Percentiles rank a stretch among this genome's conserved stretches.
Conservation (phyloP, 2,888 invertebrate genomes). For the Agonopterix subpropinquella region DNA sequence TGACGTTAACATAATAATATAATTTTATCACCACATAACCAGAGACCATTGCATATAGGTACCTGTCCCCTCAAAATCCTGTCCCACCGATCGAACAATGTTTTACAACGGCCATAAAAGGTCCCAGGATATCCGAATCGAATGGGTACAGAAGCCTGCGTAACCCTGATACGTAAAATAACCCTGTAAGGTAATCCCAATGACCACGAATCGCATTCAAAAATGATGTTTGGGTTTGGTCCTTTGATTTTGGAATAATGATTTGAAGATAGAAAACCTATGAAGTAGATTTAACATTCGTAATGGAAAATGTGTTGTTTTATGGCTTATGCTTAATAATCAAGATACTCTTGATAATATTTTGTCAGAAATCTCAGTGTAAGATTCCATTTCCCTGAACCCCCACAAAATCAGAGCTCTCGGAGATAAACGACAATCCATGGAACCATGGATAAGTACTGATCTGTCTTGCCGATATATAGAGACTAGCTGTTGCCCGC, state of each 20-base stretch:
- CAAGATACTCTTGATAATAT: no score
- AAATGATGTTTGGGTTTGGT: constrained; percentile 19
- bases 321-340: no score
- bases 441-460: no score
- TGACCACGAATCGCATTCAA: constrained; percentile 28
- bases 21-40: background rate
- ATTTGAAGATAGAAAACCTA: background rate
- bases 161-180: constrained; percentile 29
- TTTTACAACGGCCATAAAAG: constrained; percentile 48
- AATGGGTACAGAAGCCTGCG: constrained; percentile 31
- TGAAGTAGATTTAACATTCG: no score
- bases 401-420: no score
- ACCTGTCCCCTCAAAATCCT: constrained; percentile 16
- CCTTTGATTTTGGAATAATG: constrained; percentile 15
- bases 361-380: no score
- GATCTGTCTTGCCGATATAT: no score
- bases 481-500: no score
- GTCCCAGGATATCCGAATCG: constrained; percentile 29
- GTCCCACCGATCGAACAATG: constrained; percentile 13
- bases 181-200: constrained; percentile 33
- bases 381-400: no score
- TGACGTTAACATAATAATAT: background rate
- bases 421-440: no score
- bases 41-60: constrained; percentile 3
- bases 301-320: no score